A percentile compares a stretch with the other conserved stretches of the same genome.
These are phyloP conservation scores for Bombyx mandarina DNA, from an alignment of 1,140 invertebrate genomes.

Conservation along the genomic window DNA sequence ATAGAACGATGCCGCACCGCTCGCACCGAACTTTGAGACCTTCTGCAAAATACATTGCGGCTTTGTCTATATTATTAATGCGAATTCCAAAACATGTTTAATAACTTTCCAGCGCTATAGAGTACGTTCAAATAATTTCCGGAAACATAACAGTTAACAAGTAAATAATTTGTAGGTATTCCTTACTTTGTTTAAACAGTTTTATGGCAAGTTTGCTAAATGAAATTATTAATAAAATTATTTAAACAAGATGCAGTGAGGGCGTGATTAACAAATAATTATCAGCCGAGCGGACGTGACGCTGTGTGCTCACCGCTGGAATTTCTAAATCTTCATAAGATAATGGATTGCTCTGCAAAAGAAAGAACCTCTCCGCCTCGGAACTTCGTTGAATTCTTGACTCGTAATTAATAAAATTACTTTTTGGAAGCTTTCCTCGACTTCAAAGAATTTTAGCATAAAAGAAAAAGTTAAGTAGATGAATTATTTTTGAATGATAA, in stretches of 20 bases:
- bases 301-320: slow-evolving; percentile 53
- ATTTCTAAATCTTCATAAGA: slow-evolving; percentile 71
- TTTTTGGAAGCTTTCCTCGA: slow-evolving; percentile 69
- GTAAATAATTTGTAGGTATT: no score
- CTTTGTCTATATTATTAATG: slow-evolving; percentile 24
- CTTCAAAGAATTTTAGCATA: slow-evolving; percentile 70
- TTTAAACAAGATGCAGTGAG: no score
- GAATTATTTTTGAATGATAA: slow-evolving; percentile 69
- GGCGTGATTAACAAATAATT: no score
- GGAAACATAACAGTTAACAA: no score
- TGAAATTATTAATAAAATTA: no score
- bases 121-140: neutral
- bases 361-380: slow-evolving; percentile 61
- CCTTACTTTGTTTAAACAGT: no score
- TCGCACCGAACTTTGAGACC: slow-evolving; percentile 31
- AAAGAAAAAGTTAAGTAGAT: slow-evolving; percentile 70
- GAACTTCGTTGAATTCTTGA: slow-evolving; percentile 70
- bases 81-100: slow-evolving; percentile 21
- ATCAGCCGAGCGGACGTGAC: slow-evolving; percentile 15
- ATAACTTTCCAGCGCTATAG: slow-evolving; percentile 11
- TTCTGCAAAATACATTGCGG: slow-evolving; percentile 21
- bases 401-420: slow-evolving; percentile 72
- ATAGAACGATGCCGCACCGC: slow-evolving; percentile 22
- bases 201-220: no score
- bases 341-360: slow-evolving; percentile 64